phyloP scores from a whole-genome alignment of 2,113 vertebrate species.

The Sapayoa aenigma region DNA sequence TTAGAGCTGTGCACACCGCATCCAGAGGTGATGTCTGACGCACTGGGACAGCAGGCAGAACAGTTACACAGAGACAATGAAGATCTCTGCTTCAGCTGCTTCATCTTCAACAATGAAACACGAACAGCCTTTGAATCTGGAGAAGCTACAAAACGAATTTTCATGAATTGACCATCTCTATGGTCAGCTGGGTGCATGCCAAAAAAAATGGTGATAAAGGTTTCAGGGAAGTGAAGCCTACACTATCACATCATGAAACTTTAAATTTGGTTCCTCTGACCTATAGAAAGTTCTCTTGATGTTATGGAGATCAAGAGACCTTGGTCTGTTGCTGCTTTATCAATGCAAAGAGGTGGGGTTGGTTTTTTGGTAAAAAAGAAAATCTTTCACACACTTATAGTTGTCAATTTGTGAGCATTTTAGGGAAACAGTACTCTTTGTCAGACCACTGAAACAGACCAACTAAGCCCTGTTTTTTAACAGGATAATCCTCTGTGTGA shows the following conservation, averaged over 20 bases:
- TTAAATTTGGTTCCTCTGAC: not conserved
- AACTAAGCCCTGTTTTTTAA: not conserved
- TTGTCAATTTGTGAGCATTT: not conserved
- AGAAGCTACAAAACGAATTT: not conserved
- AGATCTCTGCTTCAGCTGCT: not conserved
- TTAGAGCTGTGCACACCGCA: not conserved
- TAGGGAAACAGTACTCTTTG: not conserved
- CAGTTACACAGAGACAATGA: not conserved
- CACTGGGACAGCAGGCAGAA: not conserved
- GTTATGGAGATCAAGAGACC: not conserved
- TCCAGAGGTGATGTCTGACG: not conserved
- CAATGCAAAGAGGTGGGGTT: not conserved
- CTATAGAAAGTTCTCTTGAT: not conserved
- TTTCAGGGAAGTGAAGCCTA: not conserved
- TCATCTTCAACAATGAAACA: not conserved
- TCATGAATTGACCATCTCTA: not conserved
- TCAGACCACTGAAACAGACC: not conserved
- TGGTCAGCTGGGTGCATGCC: accelerated
- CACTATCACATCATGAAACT: not conserved
- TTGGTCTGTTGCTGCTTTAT: not conserved
- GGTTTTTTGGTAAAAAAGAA: not conserved
- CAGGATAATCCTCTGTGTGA: not conserved
- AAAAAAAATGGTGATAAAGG: not conserved
- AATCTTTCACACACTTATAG: not conserved
- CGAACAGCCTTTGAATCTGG: not conserved